Base-by-base conservation (phyloP, 1,140 invertebrate genomes). In the Neuroterus valhalla region DNA sequence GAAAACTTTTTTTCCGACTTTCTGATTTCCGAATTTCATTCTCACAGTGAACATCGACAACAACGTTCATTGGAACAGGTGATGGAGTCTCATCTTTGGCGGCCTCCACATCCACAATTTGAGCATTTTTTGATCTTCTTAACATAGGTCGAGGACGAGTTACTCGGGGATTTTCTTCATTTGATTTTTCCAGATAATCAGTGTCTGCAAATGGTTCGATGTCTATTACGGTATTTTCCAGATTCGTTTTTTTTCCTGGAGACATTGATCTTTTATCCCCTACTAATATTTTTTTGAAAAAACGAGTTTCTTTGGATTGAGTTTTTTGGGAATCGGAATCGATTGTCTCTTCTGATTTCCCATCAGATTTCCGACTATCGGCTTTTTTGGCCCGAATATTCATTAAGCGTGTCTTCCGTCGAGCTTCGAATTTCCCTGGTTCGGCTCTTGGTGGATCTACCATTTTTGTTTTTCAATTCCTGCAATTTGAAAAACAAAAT, bases 11-110 rank as follows among this genome's bases (percentile, higher is more conserved):
- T 62, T 23, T 15, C 3, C 23, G 2, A 31, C 67, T 12, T 76
- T 31, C 52, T 6, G 10, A 26, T 17, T 46, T 74, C 0, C 70
- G 52, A 3, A 62, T 44, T 44, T 83, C 73, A n/a, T 79, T 82
- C 72, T 85, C 84, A 50, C 77, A 77, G 75, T 89, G 87, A 73
- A 89, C 78, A 50, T 89, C 87, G 0, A 83, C 88, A 6, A 88
- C 75, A 2, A 89, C 84, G 19, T 87, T 80, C 19, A 89, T 23
- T 0, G 76, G 66, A 43, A 78, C 69, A 10, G 81, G 74, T 45
- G 79, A 78, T 70, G 21, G 66, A 3, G 31, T 71, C 6, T 77
- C 77, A n/a, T 77, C 71, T 68, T 77, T 73, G 14, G 68, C 73
- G 52, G 62, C 17, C 43, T 82, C 78, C 0, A 78, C 26, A 19